A percentile compares a stretch with the other conserved stretches of the same genome.
Conservation (phyloP, 2,888 invertebrate species). For the Chrysotoxum bicinctum region DNA sequence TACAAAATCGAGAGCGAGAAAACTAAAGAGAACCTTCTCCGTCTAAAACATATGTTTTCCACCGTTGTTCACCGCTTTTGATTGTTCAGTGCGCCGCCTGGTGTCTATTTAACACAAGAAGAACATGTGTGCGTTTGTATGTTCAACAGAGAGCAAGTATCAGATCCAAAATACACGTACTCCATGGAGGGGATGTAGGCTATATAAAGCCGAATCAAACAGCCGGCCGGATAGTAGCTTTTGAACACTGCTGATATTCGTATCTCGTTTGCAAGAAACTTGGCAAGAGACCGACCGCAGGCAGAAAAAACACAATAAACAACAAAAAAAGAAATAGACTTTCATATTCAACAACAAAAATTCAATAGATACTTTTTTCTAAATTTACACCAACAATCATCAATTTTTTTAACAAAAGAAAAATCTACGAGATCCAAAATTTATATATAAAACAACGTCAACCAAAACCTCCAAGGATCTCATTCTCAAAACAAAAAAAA, state of each 20-base stretch:
- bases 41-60: slow-evolving; percentile 63
- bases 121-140: slow-evolving; percentile 28
- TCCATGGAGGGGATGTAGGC: slow-evolving; percentile 60
- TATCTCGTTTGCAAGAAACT: slow-evolving; percentile 72
- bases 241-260: slow-evolving; percentile 79
- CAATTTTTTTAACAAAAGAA: slow-evolving; percentile 9
- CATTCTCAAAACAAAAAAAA: slow-evolving; percentile 31
- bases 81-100: slow-evolving; percentile 16
- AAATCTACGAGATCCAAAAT: slow-evolving; percentile 51
- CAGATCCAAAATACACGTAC: slow-evolving; percentile 24
- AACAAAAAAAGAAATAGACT: slow-evolving; percentile 55
- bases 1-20: neutral
- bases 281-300: slow-evolving; percentile 66
- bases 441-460: slow-evolving; percentile 45
- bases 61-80: slow-evolving; percentile 20
- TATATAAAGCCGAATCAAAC: slow-evolving; percentile 76
- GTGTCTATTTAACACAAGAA: neutral
- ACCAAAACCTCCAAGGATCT: slow-evolving; percentile 66
- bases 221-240: slow-evolving; percentile 82
- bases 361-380: slow-evolving; percentile 59
- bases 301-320: slow-evolving; percentile 52
- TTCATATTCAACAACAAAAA: slow-evolving; percentile 44
- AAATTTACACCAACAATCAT: slow-evolving; percentile 55
- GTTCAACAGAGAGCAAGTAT: slow-evolving; percentile 48
- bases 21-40: slow-evolving; percentile 42